Conservation (phyloP, 2,888 invertebrate genomes). For the Yponomeuta sedellus region DNA sequence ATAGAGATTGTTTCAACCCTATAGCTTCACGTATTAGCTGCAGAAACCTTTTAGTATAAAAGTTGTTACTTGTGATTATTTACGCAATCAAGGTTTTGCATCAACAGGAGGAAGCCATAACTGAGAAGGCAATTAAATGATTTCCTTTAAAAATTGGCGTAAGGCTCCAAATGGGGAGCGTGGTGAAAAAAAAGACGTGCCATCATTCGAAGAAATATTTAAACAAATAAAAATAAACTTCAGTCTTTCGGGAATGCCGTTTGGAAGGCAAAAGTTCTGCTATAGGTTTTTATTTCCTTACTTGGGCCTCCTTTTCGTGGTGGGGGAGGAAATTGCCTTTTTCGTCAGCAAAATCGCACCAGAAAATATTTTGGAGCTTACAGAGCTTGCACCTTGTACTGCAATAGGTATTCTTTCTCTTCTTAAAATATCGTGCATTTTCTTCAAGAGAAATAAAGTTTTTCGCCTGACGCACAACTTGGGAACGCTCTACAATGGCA, state of each 20-base stretch:
- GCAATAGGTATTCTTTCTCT: slow-evolving; percentile 9
- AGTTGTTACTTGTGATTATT: too few species aligned
- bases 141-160: background rate
- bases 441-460: slow-evolving; percentile 11
- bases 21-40: too few species aligned
- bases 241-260: slow-evolving; percentile 15
- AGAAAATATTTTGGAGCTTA: slow-evolving; percentile 17
- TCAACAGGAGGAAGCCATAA: background rate
- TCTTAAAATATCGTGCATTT: slow-evolving; percentile 13
- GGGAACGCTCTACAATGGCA: background rate
- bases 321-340: slow-evolving; percentile 12
- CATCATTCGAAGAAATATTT: slow-evolving; percentile 14
- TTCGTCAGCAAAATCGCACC: slow-evolving; percentile 11
- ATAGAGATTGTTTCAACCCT: too few species aligned
- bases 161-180: background rate
- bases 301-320: slow-evolving; percentile 10
- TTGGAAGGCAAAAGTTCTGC: slow-evolving; percentile 5
- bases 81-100: background rate
- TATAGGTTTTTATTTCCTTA: slow-evolving; percentile 4
- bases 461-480: slow-evolving; percentile 12
- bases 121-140: background rate
- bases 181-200: background rate
- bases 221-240: slow-evolving; percentile 15
- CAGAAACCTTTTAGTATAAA: too few species aligned
- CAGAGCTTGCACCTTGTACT: slow-evolving; percentile 14